These are phyloP conservation scores for Lethenteron camtschaticum DNA, from an alignment of 2,113 vertebrate species.

Conservation along the genomic window DNA sequence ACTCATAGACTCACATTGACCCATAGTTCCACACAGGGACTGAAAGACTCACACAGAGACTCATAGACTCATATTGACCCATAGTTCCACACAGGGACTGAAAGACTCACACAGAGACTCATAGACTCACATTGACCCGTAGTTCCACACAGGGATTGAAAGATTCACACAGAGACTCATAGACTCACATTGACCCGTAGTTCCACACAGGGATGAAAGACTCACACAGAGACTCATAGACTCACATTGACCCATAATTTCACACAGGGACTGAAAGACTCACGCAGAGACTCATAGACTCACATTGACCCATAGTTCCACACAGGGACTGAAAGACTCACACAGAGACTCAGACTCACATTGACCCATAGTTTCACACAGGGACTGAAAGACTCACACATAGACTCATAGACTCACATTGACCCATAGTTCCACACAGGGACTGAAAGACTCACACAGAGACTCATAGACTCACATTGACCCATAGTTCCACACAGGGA, in stretches of 20 bases:
- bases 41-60: too few species aligned
- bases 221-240: neutral
- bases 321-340: neutral
- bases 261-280: neutral
- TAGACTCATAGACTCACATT: neutral
- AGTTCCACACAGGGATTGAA: too few species aligned
- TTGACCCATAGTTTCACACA: neutral
- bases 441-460: neutral
- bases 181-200: neutral
- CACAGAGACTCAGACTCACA: neutral
- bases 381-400: neutral
- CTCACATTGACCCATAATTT: neutral
- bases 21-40: too few species aligned
- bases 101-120: too few species aligned
- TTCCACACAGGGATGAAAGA: neutral
- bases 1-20: too few species aligned
- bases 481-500: neutral
- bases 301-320: neutral
- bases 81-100: too few species aligned
- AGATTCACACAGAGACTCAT: too few species aligned
- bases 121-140: too few species aligned
- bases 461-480: conserved; percentile 3
- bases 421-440: neutral
- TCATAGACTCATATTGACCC: too few species aligned
- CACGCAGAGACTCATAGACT: neutral